Evolutionary conservation across 2,888 invertebrate species (phyloP), one percentile per base, ranked within the genome.

Genomic region (Mythimna albipuncta): DNA sequence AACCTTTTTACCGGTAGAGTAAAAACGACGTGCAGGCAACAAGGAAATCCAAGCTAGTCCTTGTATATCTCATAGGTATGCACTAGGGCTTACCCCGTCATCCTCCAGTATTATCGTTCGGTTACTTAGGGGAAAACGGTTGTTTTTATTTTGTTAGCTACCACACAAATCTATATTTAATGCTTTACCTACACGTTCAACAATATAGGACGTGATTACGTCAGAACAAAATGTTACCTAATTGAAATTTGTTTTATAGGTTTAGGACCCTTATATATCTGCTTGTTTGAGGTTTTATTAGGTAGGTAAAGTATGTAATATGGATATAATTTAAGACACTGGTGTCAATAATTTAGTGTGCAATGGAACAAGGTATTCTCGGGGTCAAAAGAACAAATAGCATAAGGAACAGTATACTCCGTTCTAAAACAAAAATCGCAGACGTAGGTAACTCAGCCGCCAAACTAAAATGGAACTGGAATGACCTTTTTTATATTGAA

Each of bases 121-220:
- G 74, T 61, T 59, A 47, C 81, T 58, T 64, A 75, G 58, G 38
- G 82, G 78, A 77, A 77, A 82, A 77, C 13, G 16, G 21, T 13
- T 4, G 19, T 35, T 35, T 66, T 69, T 82, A 64, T 77, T 64
- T 69, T 77, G 63, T 44, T 59, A 21, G 47, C 26, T 44, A 69
- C 69, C 70, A 59, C 78, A 77, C 78, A 77, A 64, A 69, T 69
- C 82, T 82, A 77, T 82, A 82, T 77, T 64, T 77, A 69, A 64
- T 77, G 54, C 44, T 55, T 82, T 69, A 77, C 77, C 38, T 26
- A 59, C 44, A 13, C 54, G 35, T 41, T 54, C 52, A 69, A 50
- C 50, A 54, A 69, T 26, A 54, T 80, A 54, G 75, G 61, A 62
- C 59, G 54, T 59, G 63, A 21, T 75, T 64, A 75, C 75, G 81